These are phyloP conservation scores for Aix galericulata DNA, from an alignment of 2,113 vertebrate genomes.

Conservation along the genomic window DNA sequence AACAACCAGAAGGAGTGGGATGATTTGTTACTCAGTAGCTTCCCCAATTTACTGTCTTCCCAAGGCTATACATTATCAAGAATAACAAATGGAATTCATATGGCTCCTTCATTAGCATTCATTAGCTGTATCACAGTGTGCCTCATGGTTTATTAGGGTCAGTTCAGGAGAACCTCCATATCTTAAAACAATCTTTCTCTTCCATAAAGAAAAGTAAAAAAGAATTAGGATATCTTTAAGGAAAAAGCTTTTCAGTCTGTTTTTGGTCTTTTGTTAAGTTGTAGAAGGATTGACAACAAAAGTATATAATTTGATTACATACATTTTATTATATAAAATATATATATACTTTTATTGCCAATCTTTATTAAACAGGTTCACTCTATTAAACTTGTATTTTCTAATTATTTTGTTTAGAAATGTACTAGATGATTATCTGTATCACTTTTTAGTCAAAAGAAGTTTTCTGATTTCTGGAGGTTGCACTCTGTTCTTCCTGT, in stretches of 20 bases:
- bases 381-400: neutral
- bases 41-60: constrained; percentile 49
- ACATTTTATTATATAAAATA: too few relatives aligned
- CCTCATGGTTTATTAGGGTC: constrained; percentile 9
- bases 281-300: neutral
- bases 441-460: neutral
- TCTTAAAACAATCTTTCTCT: neutral
- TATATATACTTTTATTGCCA: neutral
- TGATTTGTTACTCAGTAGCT: constrained; percentile 59
- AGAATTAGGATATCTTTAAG: neutral
- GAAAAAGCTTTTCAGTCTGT: neutral
- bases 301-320: too few relatives aligned
- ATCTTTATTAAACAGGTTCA: neutral
- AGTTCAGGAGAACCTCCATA: constrained; percentile 21
- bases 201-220: neutral
- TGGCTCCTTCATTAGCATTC: constrained; percentile 30
- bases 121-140: constrained; percentile 19
- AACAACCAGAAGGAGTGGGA: constrained; percentile 44
- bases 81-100: constrained; percentile 64
- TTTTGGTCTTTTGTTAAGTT: neutral
- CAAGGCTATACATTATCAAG: constrained; percentile 47
- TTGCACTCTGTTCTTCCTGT: neutral
- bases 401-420: neutral
- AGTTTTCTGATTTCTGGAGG: neutral
- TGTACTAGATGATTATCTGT: neutral